Evolutionary conservation across 2,113 vertebrate genomes (phyloP), one percentile per base, ranked within the genome.

Genomic region (Paraplagusia blochii): DNA sequence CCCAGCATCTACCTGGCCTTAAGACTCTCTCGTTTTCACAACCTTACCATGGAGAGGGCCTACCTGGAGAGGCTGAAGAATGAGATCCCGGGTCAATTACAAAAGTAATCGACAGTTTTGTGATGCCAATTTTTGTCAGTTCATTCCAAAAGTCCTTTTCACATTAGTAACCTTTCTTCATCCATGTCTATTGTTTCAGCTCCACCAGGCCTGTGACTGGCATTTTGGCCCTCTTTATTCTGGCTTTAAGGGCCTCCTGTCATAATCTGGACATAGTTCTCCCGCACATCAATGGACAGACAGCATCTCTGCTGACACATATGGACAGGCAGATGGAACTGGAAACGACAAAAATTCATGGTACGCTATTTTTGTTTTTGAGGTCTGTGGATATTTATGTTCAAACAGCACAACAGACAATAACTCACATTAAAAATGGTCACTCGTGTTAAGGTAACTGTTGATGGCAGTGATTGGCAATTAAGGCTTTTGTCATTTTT

Each of bases 1-100:
- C 95, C 95, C 61, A 93, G 93, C 5, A 22, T 97, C 56, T 93
- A 94, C 57, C 69, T 98, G 72, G 94, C 91, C 3, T 88, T 99
- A 33, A 92, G 95, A 4, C 93, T 98, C 39, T 95, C 93, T 0
- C 4, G 42, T 0, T 4, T 75, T n/a, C 95, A 97, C 53, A 80
- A 88, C 38, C 81, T 78, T 2, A n/a, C 5, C 1, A 83, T 60
- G 44, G 95, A 97, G 69, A 36, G 9, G 1, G 54, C 65, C 6
- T 88, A 97, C 78, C 87, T 97, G 34, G 66, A 72, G 1, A 84
- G 22, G 2, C 88, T 99, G 65, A 93, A 73, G 73, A 79, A 72
- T 0, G 0, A 66, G 14, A 82, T 93, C 57, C 91, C 90, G 74
- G 56, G 40, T 18, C 82, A 82, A 42, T 74, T 92, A 8, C 43